Base-by-base conservation (phyloP, 30 jellyfish, hydroid and myxozoan genomes). In the Catostylus mosaicus region DNA sequence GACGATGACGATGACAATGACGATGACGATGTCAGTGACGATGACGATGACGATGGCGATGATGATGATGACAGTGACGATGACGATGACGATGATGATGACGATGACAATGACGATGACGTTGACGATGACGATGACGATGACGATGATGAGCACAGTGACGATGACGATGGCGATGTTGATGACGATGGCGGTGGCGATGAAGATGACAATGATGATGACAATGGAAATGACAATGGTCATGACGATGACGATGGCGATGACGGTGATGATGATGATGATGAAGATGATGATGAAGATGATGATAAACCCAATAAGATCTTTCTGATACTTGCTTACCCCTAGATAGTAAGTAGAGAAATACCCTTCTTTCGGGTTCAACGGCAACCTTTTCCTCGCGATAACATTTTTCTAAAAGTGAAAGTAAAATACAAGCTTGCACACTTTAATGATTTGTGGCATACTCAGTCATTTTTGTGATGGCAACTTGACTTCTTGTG, bases 21-120 rank as follows among this genome's bases (percentile, higher is more conserved):
- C 19, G 67, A 52, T 52, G 67, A 52, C 19, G 67, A 52, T 52
- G 67, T 10, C 67, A 52, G 26, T 52, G 67, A 52, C 19, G 29
- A 52, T 52, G 67, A 10, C 19, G 3, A 10, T 52, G 67, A 10
- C 19, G 3, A 52, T 52, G 19, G 7, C 3, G 67, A n/a, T 7
- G 23, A 20, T 52, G 30, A 52, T 52, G 23, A 7, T 52, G 30
- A 52, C 19, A 20, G 30, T 52, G 67, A 52, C 19, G 67, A 52
- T 52, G 30, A 52, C 3, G 29, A n/a, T 52, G 23, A 52, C 19
- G 29, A 52, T 7, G 23, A 52, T 52, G 67, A 52, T 7, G 67
- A 20, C 30, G 29, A 52, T 52, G 19, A 20, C 30, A n/a, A 10
- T 52, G 67, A 52, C 30, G 30, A 7, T 52, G 23, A 7, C 19